Evolutionary conservation across 23 tunicate species (phyloP), one percentile per base, ranked within the genome.

Genomic region (Clavelina lepadiformis): DNA sequence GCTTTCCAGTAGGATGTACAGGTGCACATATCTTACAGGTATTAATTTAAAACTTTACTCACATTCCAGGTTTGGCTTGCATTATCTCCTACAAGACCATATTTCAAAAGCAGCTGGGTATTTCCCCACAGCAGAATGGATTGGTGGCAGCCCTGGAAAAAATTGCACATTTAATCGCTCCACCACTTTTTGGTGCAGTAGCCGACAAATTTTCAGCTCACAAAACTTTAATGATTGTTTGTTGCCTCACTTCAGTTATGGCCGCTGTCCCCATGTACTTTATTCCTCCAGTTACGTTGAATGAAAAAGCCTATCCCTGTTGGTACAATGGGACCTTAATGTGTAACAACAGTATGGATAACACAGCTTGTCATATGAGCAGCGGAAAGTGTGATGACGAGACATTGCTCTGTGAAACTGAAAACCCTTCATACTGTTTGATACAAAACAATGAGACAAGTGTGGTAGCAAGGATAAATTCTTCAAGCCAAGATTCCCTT

Each of bases 11-110:
- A n/a, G n/a, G n/a, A n/a, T n/a, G n/a, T n/a, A n/a, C n/a, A n/a
- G n/a, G n/a, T n/a, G n/a, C n/a, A n/a, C n/a, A n/a, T n/a, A n/a
- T n/a, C n/a, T n/a, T n/a, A n/a, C n/a, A n/a, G n/a, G n/a, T n/a
- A n/a, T n/a, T n/a, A n/a, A n/a, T n/a, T n/a, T n/a, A n/a, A 20
- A 53, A 18, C 18, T 53, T 53, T 20, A 11, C 22, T 59, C 33
- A 31, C 29, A 51, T 77, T 71, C 8, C 61, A 85, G 94, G 64
- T 28, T 30, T 73, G 34, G 80, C 87, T 0, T 72, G 96, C 35
- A 64, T 88, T 53, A 58, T 88, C 5, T 79, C 96, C 0, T 88
- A 73, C 88, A 88, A 88, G 44, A 78, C 96, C 62, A 45, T 88
- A 25, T 80, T 34, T 59, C 96, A 88, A 38, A 88, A 73, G 51